Percentiles rank a stretch among this genome's conserved stretches.
Evolutionary conservation across 2,113 vertebrate genomes (phyloP).

Genomic region (Protobothrops flavoviridis): DNA sequence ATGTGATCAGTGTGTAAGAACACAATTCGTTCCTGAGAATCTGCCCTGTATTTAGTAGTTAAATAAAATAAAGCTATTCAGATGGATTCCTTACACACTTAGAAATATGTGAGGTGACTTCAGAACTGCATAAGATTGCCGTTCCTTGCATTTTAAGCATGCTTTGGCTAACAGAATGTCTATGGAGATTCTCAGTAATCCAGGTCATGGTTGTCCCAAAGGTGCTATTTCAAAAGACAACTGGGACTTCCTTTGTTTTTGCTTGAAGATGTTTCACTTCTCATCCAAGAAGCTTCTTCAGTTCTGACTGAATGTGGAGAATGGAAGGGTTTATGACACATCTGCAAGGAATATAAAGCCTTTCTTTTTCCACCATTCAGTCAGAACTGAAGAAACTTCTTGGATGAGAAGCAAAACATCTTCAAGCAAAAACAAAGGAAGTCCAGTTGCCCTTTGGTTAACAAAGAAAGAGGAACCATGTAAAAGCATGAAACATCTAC

Average conservation of each 20-base stretch:
- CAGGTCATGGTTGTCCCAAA: background rate
- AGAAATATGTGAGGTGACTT: background rate
- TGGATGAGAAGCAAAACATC: background rate
- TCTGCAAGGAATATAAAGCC: background rate
- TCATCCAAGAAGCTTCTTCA: background rate
- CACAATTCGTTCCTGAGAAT: background rate
- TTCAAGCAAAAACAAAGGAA: background rate
- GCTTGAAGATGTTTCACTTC: background rate
- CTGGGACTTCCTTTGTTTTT: background rate
- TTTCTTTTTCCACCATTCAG: background rate
- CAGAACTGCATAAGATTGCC: background rate
- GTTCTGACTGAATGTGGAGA: background rate
- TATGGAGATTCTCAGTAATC: background rate
- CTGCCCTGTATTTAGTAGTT: background rate
- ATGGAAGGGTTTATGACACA: background rate
- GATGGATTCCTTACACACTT: background rate
- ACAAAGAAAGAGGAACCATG: background rate
- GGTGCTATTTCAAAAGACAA: background rate
- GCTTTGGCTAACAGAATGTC: too few species aligned
- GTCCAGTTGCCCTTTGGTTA: background rate
- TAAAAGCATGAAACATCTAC: background rate
- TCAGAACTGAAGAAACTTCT: background rate
- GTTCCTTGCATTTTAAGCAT: background rate
- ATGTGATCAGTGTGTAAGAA: background rate
- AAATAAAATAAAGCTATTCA: background rate